A percentile compares a stretch with the other conserved stretches of the same genome.
Conservation (phyloP, 2,113 vertebrate species). For the Neotragus moschatus region DNA sequence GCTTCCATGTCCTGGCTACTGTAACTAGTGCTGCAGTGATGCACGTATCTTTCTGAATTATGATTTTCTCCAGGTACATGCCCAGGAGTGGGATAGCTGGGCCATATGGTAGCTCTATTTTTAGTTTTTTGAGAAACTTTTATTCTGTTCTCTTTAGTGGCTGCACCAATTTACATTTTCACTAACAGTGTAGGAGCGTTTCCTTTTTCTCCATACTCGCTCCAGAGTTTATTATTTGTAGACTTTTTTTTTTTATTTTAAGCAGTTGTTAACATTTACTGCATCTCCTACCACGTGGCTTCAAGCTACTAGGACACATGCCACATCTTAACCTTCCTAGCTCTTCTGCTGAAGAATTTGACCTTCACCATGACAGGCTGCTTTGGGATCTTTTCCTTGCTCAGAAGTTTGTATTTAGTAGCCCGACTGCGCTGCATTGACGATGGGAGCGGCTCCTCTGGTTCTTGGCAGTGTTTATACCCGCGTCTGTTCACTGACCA, state of each 20-base stretch:
- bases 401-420: slow-evolving; percentile 82
- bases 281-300: neutral
- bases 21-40: neutral
- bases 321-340: slow-evolving; percentile 74
- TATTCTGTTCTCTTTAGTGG: neutral
- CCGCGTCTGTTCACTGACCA: slow-evolving; percentile 83
- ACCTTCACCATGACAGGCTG: slow-evolving; percentile 84
- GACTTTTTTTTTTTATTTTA: neutral
- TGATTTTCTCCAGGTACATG: neutral
- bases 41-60: neutral
- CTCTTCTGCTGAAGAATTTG: slow-evolving; percentile 85
- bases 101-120: neutral
- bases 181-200: neutral
- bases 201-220: neutral
- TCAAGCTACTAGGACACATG: neutral
- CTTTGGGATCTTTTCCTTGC: slow-evolving; percentile 83
- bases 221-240: neutral
- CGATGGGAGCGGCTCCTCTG: slow-evolving; percentile 78
- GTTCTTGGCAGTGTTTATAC: slow-evolving; percentile 70
- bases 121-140: neutral
- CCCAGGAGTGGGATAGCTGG: neutral
- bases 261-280: neutral
- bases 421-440: slow-evolving; percentile 79
- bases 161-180: neutral
- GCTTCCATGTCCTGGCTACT: neutral